These are phyloP conservation scores for Aviceda leuphotes DNA, from an alignment of 2,797 vertebrate genomes.

Conservation along the genomic window DNA sequence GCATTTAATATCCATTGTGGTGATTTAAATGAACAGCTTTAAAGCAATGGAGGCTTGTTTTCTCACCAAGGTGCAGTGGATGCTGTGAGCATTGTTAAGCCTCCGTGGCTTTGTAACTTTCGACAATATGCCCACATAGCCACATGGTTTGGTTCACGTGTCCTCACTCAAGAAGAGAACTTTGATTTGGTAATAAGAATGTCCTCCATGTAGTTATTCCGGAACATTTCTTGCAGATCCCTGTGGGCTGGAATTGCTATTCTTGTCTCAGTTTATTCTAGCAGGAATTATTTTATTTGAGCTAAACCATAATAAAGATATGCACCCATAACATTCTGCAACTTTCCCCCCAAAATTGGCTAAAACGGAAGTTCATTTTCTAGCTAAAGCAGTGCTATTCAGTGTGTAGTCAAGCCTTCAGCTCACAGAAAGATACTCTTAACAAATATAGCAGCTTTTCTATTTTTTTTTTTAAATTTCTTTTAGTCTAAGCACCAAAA, in stretches of 20 bases:
- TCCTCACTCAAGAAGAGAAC: background rate
- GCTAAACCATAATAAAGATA: background rate
- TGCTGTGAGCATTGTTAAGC: background rate
- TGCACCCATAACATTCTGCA: background rate
- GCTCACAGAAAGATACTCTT: background rate
- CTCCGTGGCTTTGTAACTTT: background rate
- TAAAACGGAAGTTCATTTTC: background rate
- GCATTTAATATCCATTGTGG: background rate
- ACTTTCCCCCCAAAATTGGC: rapidly evolving
- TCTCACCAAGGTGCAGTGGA: background rate
- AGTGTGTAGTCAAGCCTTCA: background rate
- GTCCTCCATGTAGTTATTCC: background rate
- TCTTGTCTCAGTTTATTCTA: conserved; percentile 52
- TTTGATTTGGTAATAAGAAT: background rate
- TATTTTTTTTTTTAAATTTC: background rate
- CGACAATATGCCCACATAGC: background rate
- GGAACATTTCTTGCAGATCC: background rate
- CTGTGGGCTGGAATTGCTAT: conserved; percentile 36
- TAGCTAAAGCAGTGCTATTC: background rate
- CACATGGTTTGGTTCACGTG: background rate
- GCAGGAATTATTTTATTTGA: conserved; percentile 11
- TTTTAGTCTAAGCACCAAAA: background rate
- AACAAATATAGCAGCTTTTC: background rate
- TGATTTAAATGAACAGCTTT: background rate
- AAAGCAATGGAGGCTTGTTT: background rate